Percentiles rank a stretch among this genome's conserved stretches.
Evolutionary conservation across 1,140 invertebrate species (phyloP).

Genomic region (Thaumatotibia leucotreta): DNA sequence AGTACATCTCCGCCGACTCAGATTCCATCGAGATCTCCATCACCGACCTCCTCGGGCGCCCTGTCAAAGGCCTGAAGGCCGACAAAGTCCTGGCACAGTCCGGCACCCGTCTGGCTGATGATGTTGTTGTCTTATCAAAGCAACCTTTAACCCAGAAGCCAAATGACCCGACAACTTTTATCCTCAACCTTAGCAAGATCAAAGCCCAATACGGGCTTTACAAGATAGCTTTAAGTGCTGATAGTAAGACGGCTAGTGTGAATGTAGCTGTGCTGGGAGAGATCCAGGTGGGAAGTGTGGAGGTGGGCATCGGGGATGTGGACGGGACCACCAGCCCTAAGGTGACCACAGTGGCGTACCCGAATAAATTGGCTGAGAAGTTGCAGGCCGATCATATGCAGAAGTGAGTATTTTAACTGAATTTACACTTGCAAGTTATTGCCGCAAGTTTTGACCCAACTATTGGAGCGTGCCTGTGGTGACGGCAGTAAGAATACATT

Average conservation of each 20-base stretch:
- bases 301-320: constrained; percentile 93
- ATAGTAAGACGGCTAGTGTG: constrained; percentile 81
- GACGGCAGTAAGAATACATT: too few relatives aligned
- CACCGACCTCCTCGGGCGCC: constrained; percentile 90
- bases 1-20: constrained; percentile 83
- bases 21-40: constrained; percentile 86
- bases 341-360: constrained; percentile 84
- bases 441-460: too few relatives aligned
- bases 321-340: constrained; percentile 90
- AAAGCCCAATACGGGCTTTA: constrained; percentile 91
- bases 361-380: constrained; percentile 81
- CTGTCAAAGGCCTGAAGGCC: constrained; percentile 78
- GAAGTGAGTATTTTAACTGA: constrained; percentile 81
- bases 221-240: constrained; percentile 86
- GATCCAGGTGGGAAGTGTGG: constrained; percentile 86
- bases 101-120: constrained; percentile 84
- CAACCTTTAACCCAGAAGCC: constrained; percentile 70
- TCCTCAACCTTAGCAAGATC: constrained; percentile 87
- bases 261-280: constrained; percentile 85
- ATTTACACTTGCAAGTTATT: too few relatives aligned
- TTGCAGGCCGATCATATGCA: constrained; percentile 93
- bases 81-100: constrained; percentile 86
- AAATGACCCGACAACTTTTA: constrained; percentile 83
- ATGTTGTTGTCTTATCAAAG: constrained; percentile 85
- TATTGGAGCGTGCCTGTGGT: too few relatives aligned